These are phyloP conservation scores for Tetrax tetrax DNA, from an alignment of 2,113 vertebrate genomes.

Conservation along the genomic window DNA sequence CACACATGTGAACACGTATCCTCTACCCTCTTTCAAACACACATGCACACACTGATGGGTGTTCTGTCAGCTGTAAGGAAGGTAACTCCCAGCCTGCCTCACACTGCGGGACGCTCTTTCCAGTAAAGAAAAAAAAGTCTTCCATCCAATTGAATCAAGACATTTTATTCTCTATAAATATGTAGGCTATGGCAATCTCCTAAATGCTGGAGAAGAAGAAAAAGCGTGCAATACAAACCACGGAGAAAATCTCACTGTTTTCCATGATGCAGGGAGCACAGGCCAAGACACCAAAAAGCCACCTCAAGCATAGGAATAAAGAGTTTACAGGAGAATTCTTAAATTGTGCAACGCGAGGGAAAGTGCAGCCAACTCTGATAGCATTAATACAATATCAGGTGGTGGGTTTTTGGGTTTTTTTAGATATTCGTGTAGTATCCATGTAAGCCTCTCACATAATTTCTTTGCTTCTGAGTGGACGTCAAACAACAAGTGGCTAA, in stretches of 20 bases:
- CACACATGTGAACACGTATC: background rate
- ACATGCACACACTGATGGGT: background rate
- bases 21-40: background rate
- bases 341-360: background rate
- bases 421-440: background rate
- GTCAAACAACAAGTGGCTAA: background rate
- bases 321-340: background rate
- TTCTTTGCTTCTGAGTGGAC: background rate
- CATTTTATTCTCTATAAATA: background rate
- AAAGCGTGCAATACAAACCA: background rate
- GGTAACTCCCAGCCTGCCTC: background rate
- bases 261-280: background rate
- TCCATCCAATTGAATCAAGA: background rate
- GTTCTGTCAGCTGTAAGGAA: background rate
- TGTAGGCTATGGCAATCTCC: background rate
- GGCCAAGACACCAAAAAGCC: background rate
- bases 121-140: background rate
- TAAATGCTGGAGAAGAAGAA: background rate
- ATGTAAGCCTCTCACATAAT: background rate
- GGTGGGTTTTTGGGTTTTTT: background rate
- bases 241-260: background rate
- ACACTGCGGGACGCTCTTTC: background rate
- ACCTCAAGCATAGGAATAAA: background rate
- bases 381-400: rapidly evolving
- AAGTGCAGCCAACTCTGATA: background rate